Percentiles rank a stretch among this genome's conserved stretches.
phyloP scores from a whole-genome alignment of 2,888 invertebrate genomes.

The Diaprepes abbreviatus region DNA sequence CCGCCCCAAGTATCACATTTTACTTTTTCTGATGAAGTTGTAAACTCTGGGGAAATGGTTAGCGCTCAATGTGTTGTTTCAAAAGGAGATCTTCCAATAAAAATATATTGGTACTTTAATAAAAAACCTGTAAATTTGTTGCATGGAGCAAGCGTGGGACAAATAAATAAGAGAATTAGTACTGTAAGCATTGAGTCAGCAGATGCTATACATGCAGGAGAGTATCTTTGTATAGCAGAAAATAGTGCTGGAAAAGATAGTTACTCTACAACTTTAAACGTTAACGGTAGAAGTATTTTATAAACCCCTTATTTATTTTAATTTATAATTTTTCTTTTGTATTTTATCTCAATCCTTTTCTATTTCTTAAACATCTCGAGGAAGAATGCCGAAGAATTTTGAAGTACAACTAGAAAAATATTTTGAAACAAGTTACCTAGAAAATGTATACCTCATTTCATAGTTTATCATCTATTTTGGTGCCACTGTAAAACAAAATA shows the following conservation, averaged over 20 bases:
- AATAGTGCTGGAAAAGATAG: constrained; percentile 75
- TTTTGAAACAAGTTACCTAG: too few relatives aligned
- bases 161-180: constrained; percentile 76
- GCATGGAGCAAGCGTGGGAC: constrained; percentile 72
- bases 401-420: too few relatives aligned
- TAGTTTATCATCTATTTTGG: not conserved
- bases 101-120: constrained; percentile 77
- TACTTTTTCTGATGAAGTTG: constrained; percentile 76
- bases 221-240: constrained; percentile 75
- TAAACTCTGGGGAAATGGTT: constrained; percentile 79
- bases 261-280: constrained; percentile 76
- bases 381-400: too few relatives aligned
- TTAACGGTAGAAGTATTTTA: constrained; percentile 72
- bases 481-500: constrained; percentile 19
- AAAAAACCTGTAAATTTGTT: constrained; percentile 69
- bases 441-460: too few relatives aligned
- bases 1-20: constrained; percentile 76
- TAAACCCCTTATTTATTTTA: constrained; percentile 55
- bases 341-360: not conserved
- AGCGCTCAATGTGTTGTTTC: constrained; percentile 76
- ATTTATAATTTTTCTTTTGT: not conserved
- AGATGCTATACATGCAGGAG: constrained; percentile 78
- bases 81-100: constrained; percentile 84
- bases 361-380: too few relatives aligned
- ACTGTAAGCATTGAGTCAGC: constrained; percentile 81